phyloP scores from a whole-genome alignment of 2,888 invertebrate species.

The Ennomos quercinarius region DNA sequence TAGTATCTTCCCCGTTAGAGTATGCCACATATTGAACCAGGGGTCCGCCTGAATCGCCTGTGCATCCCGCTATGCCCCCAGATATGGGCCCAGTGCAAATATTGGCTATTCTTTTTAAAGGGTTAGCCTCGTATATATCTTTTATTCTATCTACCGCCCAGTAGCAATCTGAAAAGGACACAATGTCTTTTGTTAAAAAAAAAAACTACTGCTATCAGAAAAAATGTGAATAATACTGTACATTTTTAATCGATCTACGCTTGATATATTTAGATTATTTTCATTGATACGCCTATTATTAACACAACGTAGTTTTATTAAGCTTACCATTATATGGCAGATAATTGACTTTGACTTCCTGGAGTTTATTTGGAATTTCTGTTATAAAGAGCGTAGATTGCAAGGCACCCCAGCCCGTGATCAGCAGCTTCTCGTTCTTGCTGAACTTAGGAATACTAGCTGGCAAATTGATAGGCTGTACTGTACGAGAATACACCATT shows the following conservation, averaged over 20 bases:
- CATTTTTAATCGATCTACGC: no score
- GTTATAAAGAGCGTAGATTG: constrained; percentile 66
- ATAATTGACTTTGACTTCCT: constrained; percentile 73
- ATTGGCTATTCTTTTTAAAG: constrained; percentile 71
- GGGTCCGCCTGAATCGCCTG: constrained; percentile 85
- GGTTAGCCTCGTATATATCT: constrained; percentile 65
- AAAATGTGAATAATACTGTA: no score
- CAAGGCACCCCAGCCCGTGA: constrained; percentile 83
- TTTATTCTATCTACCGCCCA: constrained; percentile 65
- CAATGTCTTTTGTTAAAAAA: no score
- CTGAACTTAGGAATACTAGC: constrained; percentile 11
- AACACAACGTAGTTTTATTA: no score
- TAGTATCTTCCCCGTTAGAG: constrained; percentile 32
- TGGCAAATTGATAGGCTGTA: constrained; percentile 64
- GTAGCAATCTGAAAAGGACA: constrained; percentile 65
- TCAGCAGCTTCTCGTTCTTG: constrained; percentile 48
- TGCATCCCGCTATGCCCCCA: constrained; percentile 81
- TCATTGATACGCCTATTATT: no score
- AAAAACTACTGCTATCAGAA: no score
- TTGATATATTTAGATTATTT: no score
- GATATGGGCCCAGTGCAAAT: constrained; percentile 82
- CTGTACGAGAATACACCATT: constrained; percentile 43
- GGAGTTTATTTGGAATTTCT: constrained; percentile 70
- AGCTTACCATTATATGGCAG: constrained; percentile 68
- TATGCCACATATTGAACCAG: constrained; percentile 60